A percentile compares a stretch with the other conserved stretches of the same genome.
Conservation (phyloP, 2,797 vertebrate genomes). For the Cuculus canorus region DNA sequence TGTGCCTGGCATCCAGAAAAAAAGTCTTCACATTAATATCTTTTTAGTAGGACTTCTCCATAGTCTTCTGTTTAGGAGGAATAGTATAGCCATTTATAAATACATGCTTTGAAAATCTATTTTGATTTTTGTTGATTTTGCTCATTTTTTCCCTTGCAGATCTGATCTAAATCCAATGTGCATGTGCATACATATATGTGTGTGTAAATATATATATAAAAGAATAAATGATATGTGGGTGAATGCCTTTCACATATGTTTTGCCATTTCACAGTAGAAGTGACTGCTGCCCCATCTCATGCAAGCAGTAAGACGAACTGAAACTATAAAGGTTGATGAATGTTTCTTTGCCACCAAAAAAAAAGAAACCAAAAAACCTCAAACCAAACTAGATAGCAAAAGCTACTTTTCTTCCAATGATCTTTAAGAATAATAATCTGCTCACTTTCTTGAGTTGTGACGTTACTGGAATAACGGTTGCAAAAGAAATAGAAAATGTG, state of each 20-base stretch:
- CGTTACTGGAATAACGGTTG: neutral
- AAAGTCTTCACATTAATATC: neutral
- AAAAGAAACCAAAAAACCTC: neutral
- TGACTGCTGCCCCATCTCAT: neutral
- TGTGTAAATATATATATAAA: neutral
- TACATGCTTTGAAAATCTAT: neutral
- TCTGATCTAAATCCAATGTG: neutral
- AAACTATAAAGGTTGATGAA: slow-evolving; percentile 30
- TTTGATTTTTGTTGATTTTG: neutral
- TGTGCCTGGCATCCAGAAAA: neutral
- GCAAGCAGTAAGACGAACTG: neutral
- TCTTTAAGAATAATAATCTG: neutral
- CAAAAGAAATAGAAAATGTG: neutral
- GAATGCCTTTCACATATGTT: neutral
- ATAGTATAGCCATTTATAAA: neutral
- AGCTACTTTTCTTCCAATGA: neutral
- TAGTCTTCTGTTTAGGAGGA: neutral
- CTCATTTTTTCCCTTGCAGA: neutral
- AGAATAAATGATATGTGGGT: neutral
- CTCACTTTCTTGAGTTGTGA: neutral
- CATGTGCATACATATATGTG: neutral
- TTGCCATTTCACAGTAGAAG: neutral
- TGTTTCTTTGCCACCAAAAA: neutral
- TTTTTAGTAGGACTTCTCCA: neutral
- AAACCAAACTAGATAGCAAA: neutral